phyloP scores from a whole-genome alignment of 2,113 vertebrate species.

The Agapornis roseicollis region DNA sequence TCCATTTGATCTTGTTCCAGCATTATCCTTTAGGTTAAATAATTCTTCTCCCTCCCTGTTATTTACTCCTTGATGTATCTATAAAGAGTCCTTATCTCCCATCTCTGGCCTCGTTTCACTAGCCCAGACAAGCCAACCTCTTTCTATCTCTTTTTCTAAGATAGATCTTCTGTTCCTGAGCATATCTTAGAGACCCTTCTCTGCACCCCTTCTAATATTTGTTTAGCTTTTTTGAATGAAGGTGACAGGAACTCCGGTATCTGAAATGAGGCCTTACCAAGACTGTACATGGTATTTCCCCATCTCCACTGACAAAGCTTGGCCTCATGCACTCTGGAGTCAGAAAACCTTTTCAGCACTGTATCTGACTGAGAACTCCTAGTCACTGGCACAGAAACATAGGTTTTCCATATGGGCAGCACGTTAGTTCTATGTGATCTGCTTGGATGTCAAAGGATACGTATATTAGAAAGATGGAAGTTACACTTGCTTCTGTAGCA shows the following conservation, averaged over 20 bases:
- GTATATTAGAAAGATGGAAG: neutral
- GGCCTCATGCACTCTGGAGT: neutral
- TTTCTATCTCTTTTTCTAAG: neutral
- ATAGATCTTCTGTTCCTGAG: neutral
- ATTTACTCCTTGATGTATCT: neutral
- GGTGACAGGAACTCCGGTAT: neutral
- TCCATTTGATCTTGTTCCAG: conserved; percentile 33
- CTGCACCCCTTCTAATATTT: neutral
- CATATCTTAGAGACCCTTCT: neutral
- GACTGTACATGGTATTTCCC: neutral
- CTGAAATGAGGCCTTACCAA: neutral
- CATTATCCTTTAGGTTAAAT: conserved; percentile 22
- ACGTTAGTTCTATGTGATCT: neutral
- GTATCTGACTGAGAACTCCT: neutral
- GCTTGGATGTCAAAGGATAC: neutral
- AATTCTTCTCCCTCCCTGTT: neutral
- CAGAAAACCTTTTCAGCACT: neutral
- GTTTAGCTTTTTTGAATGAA: neutral
- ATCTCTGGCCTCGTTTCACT: neutral
- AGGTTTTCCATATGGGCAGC: neutral
- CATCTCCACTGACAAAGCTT: neutral
- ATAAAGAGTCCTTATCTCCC: neutral
- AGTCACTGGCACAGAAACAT: neutral
- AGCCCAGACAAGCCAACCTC: neutral
- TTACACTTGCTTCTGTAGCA: neutral